phyloP scores from a whole-genome alignment of 2,113 vertebrate species.

The Antechinus stuartii region DNA sequence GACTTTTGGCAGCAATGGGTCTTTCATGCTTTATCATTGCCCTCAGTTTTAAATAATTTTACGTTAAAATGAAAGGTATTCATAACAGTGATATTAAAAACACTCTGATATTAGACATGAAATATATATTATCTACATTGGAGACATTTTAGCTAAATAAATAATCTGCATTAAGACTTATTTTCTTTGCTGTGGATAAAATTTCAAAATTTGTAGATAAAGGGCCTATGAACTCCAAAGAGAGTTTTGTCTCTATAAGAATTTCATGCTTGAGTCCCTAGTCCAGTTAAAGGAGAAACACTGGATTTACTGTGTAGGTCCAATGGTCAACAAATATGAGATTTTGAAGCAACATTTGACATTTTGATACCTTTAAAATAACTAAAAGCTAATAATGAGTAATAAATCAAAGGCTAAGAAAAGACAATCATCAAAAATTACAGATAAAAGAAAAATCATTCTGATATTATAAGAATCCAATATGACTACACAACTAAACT shows the following conservation, averaged over 20 bases:
- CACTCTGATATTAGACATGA: conserved; percentile 50
- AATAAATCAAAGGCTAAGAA: conserved; percentile 45
- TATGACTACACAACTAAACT: neutral
- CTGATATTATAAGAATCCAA: neutral
- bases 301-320: conserved; percentile 15
- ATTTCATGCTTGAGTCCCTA: neutral
- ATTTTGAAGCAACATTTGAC: conserved; percentile 45
- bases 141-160: conserved; percentile 60
- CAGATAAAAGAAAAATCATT: neutral
- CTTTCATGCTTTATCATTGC: conserved; percentile 52
- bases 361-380: conserved; percentile 48
- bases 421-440: conserved; percentile 46
- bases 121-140: conserved; percentile 54
- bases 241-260: conserved; percentile 36
- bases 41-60: conserved; percentile 79
- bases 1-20: conserved; percentile 61
- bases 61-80: conserved; percentile 68
- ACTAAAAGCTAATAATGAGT: conserved; percentile 46
- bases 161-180: conserved; percentile 43
- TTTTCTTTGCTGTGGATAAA: conserved; percentile 39
- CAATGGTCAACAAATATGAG: conserved; percentile 27
- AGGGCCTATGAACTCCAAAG: conserved; percentile 21
- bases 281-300: conserved; percentile 48
- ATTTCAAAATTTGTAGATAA: conserved; percentile 50
- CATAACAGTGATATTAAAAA: conserved; percentile 67